Evolutionary conservation across 2,113 vertebrate genomes (phyloP).

Genomic region (Thalassoma bifasciatum): DNA sequence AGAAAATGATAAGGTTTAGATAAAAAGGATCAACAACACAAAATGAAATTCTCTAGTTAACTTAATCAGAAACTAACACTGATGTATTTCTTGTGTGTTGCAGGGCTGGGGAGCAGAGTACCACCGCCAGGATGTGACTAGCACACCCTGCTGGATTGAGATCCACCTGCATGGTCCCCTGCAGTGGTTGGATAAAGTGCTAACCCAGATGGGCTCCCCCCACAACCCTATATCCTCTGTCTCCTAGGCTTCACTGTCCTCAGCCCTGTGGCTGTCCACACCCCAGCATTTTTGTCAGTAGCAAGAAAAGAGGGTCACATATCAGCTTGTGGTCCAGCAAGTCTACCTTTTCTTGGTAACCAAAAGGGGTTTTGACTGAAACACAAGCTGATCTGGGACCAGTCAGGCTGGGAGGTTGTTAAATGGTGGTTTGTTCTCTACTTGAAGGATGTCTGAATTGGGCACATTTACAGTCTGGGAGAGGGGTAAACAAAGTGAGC

Average conservation of each 20-base stretch:
- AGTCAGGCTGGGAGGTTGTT: conserved; percentile 40
- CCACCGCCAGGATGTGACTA: conserved; percentile 98
- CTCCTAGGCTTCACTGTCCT: conserved; percentile 84
- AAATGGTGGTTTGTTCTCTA: conserved; percentile 75
- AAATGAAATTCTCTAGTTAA: neutral
- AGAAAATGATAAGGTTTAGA: too few relatives aligned
- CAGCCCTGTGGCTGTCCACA: conserved; percentile 60
- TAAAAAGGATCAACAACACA: too few relatives aligned
- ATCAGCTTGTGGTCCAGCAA: conserved; percentile 49
- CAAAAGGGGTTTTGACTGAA: conserved; percentile 42
- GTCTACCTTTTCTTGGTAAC: neutral
- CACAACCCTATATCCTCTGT: conserved; percentile 98
- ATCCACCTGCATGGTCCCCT: conserved; percentile 97
- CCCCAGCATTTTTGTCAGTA: conserved; percentile 71
- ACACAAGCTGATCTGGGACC: conserved; percentile 55
- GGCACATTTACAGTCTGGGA: conserved; percentile 84
- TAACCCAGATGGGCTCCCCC: conserved; percentile 99
- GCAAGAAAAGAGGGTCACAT: conserved; percentile 54
- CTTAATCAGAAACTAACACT: neutral
- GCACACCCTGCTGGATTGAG: conserved; percentile 99
- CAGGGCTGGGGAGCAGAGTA: conserved; percentile 99
- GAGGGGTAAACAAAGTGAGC: conserved; percentile 76
- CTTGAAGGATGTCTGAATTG: conserved; percentile 94
- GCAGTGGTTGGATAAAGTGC: conserved; percentile 99
- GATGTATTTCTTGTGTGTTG: conserved; percentile 46